Evolutionary conservation across 2,113 vertebrate species (phyloP).

Genomic region (Chaetura pelagica): DNA sequence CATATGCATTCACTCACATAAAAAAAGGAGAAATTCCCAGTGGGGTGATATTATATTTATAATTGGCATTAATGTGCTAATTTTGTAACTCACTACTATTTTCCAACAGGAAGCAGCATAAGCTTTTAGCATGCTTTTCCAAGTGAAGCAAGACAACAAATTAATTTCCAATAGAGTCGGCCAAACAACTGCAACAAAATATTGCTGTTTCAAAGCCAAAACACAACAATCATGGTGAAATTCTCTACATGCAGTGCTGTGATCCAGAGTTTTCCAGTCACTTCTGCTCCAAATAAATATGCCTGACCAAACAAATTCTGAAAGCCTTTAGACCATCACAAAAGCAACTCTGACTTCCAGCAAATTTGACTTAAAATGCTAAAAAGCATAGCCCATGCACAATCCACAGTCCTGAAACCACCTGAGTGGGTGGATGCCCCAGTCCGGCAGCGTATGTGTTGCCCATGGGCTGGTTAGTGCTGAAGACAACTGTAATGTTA

Average conservation of each 20-base stretch:
- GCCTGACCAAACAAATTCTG: background rate
- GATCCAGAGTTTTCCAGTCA: background rate
- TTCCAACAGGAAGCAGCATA: slow-evolving; percentile 54
- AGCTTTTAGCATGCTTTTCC: slow-evolving; percentile 22
- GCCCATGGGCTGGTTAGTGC: rapidly evolving
- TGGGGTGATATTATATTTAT: slow-evolving; percentile 7
- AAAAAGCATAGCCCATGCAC: background rate
- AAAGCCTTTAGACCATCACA: background rate
- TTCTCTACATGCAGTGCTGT: background rate
- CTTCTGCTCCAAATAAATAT: background rate
- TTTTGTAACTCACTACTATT: slow-evolving; percentile 40
- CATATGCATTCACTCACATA: background rate
- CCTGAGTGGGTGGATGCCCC: rapidly evolving
- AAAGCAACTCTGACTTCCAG: background rate
- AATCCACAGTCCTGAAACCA: background rate
- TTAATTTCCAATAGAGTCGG: slow-evolving; percentile 34
- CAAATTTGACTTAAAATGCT: background rate
- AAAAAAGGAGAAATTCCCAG: slow-evolving; percentile 10
- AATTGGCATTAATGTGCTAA: slow-evolving; percentile 55
- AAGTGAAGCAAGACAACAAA: slow-evolving; percentile 55
- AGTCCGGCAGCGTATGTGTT: rapidly evolving
- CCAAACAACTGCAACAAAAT: slow-evolving; percentile 47
- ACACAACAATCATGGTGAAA: background rate
- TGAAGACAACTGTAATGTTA: background rate
- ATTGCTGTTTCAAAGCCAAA: slow-evolving; percentile 31